Base-by-base conservation (phyloP, 2,113 vertebrate genomes). In the Axis porcinus region DNA sequence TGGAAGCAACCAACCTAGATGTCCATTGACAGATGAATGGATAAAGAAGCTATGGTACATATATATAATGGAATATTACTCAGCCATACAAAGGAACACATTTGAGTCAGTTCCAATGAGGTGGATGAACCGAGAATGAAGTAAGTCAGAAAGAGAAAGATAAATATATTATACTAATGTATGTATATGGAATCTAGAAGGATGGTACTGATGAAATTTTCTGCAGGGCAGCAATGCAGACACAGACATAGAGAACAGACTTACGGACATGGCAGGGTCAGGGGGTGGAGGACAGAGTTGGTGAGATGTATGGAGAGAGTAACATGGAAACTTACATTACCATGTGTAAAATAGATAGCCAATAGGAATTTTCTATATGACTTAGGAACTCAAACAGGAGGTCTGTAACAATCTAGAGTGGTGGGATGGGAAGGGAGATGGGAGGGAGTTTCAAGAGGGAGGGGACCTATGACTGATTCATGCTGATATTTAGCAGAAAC, bases 211-310 rank as follows among this genome's bases (percentile, higher is more conserved):
- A 40, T 40, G n/a, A 74, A 74, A 13, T 70, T 40, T 70, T 40
- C 67, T 70, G 67, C n/a, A 70, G 36, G 67, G 67, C 19, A 70
- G 67, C 67, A 70, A 74, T 40, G 67, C 2, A 13, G n/a, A 40
- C 19, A 40, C 16, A 67, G 64, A 67, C 64, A 36, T 10, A 67
- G 33, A 67, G 33, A n/a, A n/a, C 16, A 67, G 8, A 36, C 16
- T 67, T 67, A 67, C 0, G 0, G 19, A 74, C 1, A 11, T 40
- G n/a, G 10, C 19, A 70, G 64, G n/a, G 64, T 11, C 2, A 0
- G 17, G 4, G n/a, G n/a, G 64, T 70, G n/a, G n/a, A 36, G n/a
- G 6, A 74, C 6, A 19, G n/a, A 74, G n/a, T 74, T 70, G n/a
- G 19, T 40, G 36, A 40, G n/a, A 36, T 21, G 19, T 74, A 74